Evolutionary conservation across 2,888 invertebrate genomes (phyloP).

Genomic region (Ophraella communa): DNA sequence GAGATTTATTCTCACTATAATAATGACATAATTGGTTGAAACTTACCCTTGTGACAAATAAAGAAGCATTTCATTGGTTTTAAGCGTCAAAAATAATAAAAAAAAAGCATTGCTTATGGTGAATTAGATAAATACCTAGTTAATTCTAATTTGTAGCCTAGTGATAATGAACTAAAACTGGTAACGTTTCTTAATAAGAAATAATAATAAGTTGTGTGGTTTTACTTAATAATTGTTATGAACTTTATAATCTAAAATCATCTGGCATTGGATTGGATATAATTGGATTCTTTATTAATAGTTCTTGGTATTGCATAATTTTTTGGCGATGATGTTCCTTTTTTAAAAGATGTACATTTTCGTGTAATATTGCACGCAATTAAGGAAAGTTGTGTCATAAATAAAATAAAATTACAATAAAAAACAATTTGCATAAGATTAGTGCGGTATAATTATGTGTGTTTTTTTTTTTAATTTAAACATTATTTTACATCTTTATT

Average conservation of each 20-base stretch:
- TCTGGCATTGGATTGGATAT: neutral
- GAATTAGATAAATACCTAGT: too few species aligned
- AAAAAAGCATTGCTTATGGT: too few species aligned
- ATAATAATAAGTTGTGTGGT: neutral
- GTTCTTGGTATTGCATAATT: neutral
- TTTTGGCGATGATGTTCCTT: neutral
- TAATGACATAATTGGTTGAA: too few species aligned
- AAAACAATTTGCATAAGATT: neutral
- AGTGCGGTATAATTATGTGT: neutral
- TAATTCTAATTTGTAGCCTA: too few species aligned
- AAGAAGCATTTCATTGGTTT: too few species aligned
- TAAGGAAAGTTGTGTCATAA: neutral
- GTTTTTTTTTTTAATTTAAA: neutral
- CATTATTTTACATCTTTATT: neutral
- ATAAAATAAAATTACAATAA: too few species aligned
- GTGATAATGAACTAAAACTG: too few species aligned
- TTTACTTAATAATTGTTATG: neutral
- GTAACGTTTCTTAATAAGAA: neutral
- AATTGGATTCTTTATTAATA: neutral
- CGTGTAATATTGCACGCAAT: neutral
- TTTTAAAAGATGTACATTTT: neutral
- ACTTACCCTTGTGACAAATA: too few species aligned
- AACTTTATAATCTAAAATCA: neutral
- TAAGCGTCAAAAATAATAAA: too few species aligned
- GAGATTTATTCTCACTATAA: too few species aligned